phyloP scores from a whole-genome alignment of 30 jellyfish, hydroid and myxozoan genomes.

The Aurelia coerulea region DNA sequence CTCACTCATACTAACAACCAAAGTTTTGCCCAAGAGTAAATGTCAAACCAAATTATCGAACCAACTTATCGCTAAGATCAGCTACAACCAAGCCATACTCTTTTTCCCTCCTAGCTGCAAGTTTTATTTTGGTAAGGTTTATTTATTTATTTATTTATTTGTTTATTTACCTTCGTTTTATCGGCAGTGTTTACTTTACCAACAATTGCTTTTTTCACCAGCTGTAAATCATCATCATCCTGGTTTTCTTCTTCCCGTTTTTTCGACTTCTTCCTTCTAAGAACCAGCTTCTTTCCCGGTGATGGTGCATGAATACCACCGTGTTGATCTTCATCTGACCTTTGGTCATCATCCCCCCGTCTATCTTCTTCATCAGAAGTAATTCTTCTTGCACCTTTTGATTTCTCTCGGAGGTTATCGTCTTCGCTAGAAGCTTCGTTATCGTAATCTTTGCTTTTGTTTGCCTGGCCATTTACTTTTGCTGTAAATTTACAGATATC shows the following conservation, averaged over 20 bases:
- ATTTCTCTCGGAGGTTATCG: background rate
- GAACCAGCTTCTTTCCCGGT: conserved; percentile 67
- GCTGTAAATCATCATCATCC: background rate
- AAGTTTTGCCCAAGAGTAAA: too few species aligned
- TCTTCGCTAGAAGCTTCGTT: conserved; percentile 1
- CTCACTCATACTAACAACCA: too few species aligned
- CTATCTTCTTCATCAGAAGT: too few species aligned
- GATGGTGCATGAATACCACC: conserved; percentile 35
- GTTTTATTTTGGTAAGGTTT: too few species aligned
- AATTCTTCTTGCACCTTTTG: too few species aligned
- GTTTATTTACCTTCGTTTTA: conserved; percentile 25
- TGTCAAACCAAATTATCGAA: too few species aligned
- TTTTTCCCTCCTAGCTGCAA: too few species aligned
- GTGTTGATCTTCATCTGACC: background rate
- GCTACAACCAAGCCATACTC: too few species aligned
- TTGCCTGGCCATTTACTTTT: conserved; percentile 4
- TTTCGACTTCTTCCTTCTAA: conserved; percentile 58
- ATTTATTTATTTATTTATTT: too few species aligned
- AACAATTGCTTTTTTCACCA: background rate
- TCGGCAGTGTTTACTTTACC: background rate
- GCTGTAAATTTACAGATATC: too few species aligned
- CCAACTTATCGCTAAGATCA: too few species aligned
- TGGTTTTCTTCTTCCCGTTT: conserved; percentile 15
- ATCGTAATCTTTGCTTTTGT: background rate
- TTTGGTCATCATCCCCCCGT: too few species aligned